phyloP scores from a whole-genome alignment of 2,888 invertebrate species.

The Ametastegia equiseti region DNA sequence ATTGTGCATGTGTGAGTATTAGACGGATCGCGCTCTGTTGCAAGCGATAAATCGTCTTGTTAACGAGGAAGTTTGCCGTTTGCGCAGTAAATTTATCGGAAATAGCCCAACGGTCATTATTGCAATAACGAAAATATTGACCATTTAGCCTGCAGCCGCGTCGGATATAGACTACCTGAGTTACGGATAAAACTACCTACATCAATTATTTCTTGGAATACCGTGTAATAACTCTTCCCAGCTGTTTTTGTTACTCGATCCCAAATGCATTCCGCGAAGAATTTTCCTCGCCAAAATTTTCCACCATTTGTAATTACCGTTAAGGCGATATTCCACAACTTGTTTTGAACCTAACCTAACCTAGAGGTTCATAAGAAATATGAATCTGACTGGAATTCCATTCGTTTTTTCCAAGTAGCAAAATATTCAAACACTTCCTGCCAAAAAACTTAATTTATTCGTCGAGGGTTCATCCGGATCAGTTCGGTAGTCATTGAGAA shows the following conservation, averaged over 20 bases:
- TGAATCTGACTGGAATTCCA: too few species aligned
- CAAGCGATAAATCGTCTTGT: background rate
- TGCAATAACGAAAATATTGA: conserved; percentile 34
- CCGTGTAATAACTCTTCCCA: background rate
- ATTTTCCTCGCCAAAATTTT: background rate
- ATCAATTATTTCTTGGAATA: background rate
- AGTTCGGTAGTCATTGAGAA: too few species aligned
- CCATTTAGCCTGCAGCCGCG: background rate
- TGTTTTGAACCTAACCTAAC: too few species aligned
- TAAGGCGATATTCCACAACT: too few species aligned
- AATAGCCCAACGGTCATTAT: conserved; percentile 18
- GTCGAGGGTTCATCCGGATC: too few species aligned
- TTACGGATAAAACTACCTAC: background rate
- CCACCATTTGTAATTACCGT: background rate
- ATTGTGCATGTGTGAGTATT: background rate
- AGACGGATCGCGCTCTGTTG: background rate
- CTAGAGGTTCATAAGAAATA: too few species aligned
- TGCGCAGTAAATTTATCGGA: background rate
- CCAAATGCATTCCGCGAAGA: background rate
- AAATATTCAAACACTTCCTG: too few species aligned
- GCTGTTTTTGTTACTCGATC: background rate
- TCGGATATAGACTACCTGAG: background rate
- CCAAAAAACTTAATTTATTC: too few species aligned
- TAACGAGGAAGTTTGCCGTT: conserved; percentile 10
- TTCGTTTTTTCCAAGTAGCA: too few species aligned